phyloP scores from a whole-genome alignment of 2,888 invertebrate species.

The Miltochrista miniata region DNA sequence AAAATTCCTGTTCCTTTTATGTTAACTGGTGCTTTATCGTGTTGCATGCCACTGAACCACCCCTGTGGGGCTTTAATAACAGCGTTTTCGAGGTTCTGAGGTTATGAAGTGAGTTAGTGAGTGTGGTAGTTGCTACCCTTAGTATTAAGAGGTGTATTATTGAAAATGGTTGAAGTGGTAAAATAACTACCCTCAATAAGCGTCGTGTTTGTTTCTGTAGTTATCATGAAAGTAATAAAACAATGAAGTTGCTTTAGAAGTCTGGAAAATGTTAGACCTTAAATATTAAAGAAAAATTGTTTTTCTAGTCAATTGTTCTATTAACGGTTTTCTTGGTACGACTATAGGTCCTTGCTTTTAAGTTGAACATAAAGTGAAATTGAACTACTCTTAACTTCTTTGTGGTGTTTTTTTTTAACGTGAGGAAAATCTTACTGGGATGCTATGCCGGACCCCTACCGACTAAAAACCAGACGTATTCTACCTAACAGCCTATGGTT shows the following conservation, averaged over 20 bases:
- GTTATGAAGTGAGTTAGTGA: background rate
- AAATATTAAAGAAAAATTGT: too few species aligned
- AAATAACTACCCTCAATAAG: background rate
- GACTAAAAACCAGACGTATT: too few species aligned
- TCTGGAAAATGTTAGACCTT: background rate
- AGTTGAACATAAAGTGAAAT: too few species aligned
- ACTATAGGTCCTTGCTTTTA: too few species aligned
- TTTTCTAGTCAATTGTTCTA: too few species aligned
- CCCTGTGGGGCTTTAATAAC: constrained; percentile 50
- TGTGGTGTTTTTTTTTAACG: too few species aligned
- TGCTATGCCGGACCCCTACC: too few species aligned
- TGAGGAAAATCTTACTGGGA: too few species aligned
- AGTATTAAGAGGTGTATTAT: constrained; percentile 2
- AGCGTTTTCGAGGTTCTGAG: constrained; percentile 31
- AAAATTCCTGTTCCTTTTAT: constrained; percentile 70
- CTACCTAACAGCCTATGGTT: too few species aligned
- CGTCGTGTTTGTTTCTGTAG: background rate
- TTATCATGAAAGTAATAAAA: background rate
- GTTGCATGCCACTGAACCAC: constrained; percentile 66
- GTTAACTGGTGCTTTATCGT: constrained; percentile 72
- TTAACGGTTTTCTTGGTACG: too few species aligned
- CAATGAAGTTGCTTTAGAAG: background rate
- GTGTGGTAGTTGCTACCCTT: constrained; percentile 2
- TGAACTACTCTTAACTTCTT: too few species aligned
- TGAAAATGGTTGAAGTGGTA: constrained; percentile 1